Conservation (phyloP, 2,113 vertebrate genomes). For the Dendropsophus ebraccatus region DNA sequence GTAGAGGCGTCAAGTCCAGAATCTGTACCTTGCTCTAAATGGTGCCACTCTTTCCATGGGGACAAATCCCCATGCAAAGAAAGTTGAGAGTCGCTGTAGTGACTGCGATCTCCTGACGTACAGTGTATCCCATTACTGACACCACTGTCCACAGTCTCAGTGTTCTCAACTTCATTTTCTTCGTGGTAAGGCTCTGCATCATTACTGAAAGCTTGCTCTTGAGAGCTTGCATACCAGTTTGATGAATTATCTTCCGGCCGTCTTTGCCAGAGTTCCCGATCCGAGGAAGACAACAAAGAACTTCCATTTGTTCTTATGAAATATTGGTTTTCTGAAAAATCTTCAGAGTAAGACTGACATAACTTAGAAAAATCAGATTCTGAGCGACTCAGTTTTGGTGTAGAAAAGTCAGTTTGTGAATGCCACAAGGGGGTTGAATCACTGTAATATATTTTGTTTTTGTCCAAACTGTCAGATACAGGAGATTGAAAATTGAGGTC, state of each 20-base stretch:
- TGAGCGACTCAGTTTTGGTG: constrained; percentile 92
- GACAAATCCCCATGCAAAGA: constrained; percentile 89
- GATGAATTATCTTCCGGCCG: constrained; percentile 83
- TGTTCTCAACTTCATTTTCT: constrained; percentile 79
- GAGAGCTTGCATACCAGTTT: constrained; percentile 79
- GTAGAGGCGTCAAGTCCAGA: constrained; percentile 85
- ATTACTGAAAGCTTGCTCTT: constrained; percentile 75
- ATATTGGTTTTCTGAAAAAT: constrained; percentile 93
- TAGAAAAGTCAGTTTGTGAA: constrained; percentile 92
- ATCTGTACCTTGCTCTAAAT: constrained; percentile 81
- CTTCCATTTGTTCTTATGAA: constrained; percentile 88
- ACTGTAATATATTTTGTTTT: constrained; percentile 79
- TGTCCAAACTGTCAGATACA: constrained; percentile 76
- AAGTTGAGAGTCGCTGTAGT: constrained; percentile 87
- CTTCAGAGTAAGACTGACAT: constrained; percentile 95
- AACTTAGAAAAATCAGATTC: constrained; percentile 97
- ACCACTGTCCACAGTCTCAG: constrained; percentile 87
- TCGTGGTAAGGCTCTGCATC: constrained; percentile 71
- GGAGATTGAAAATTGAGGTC: constrained; percentile 71
- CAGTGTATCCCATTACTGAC: constrained; percentile 87
- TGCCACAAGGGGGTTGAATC: constrained; percentile 88
- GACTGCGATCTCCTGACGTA: constrained; percentile 84
- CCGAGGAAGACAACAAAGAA: constrained; percentile 91
- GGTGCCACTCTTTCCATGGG: constrained; percentile 94
- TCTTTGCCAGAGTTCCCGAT: constrained; percentile 94